A percentile compares a stretch with the other conserved stretches of the same genome.
Conservation (phyloP, 2,888 invertebrate species). For the Lasioglossum lativentre region DNA sequence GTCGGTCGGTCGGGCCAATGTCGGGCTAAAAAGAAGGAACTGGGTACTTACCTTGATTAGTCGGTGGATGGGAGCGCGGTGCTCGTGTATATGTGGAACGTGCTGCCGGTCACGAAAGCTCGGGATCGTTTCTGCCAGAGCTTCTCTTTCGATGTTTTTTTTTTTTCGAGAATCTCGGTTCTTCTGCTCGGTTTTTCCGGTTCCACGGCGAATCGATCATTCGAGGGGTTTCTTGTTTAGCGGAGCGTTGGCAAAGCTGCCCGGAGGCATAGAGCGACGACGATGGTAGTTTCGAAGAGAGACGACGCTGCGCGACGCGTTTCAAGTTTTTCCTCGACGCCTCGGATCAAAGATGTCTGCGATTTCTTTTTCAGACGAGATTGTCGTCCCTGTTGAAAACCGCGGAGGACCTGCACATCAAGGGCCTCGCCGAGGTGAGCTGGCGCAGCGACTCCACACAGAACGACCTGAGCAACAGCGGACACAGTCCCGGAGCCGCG, state of each 20-base stretch:
- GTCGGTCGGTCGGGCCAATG: slow-evolving; percentile 35
- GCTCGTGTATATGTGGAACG: neutral
- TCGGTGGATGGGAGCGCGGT: neutral
- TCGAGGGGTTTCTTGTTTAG: neutral
- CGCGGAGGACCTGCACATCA: slow-evolving; percentile 96
- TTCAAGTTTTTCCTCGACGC: neutral
- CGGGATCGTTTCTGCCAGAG: neutral
- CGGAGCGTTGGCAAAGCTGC: neutral
- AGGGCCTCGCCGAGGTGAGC: slow-evolving; percentile 95
- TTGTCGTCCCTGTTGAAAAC: slow-evolving; percentile 95
- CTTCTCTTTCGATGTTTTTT: neutral
- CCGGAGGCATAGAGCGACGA: neutral
- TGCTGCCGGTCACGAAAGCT: slow-evolving; percentile 2
- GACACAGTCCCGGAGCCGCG: slow-evolving; percentile 80
- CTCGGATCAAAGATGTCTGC: slow-evolving; percentile 38
- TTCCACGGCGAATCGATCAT: slow-evolving; percentile 1
- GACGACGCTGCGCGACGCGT: neutral
- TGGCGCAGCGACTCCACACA: slow-evolving; percentile 87
- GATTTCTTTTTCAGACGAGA: slow-evolving; percentile 89
- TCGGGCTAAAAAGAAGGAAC: slow-evolving; percentile 22
- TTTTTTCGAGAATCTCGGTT: neutral
- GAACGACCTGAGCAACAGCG: slow-evolving; percentile 80
- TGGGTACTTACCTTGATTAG: slow-evolving; percentile 51
- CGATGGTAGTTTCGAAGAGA: too few relatives aligned
- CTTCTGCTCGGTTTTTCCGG: slow-evolving; percentile 1